Evolutionary conservation across 2,888 invertebrate species (phyloP).

Genomic region (Cheilosia scutellata): DNA sequence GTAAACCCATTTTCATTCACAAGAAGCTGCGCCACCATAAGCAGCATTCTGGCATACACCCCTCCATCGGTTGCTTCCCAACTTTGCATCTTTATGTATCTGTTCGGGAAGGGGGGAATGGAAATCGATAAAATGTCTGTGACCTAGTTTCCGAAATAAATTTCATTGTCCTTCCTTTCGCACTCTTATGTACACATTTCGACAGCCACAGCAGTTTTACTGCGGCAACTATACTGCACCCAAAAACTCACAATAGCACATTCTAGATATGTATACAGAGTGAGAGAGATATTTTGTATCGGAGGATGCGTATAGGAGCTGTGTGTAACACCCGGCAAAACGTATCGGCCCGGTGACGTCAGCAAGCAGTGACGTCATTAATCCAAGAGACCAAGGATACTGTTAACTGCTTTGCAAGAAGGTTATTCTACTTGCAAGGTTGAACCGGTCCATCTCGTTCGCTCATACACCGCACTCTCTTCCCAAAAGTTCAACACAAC

Average conservation of each 20-base stretch:
- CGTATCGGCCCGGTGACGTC: conserved; percentile 51
- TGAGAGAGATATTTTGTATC: not conserved
- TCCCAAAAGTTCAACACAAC: not conserved
- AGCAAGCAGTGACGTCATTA: conserved; percentile 59
- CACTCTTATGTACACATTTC: conserved; percentile 20
- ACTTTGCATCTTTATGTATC: not conserved
- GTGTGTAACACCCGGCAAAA: conserved; percentile 39
- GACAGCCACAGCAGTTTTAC: conserved; percentile 12
- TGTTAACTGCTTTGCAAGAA: conserved; percentile 43
- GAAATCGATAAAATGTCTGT: conserved; percentile 72
- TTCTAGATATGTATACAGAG: conserved; percentile 5
- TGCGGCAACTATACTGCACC: conserved; percentile 30
- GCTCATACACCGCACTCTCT: conserved; percentile 4
- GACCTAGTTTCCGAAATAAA: conserved; percentile 67
- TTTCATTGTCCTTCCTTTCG: conserved; percentile 47
- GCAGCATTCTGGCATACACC: not conserved
- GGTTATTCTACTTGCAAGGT: conserved; percentile 55
- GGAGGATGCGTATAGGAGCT: conserved; percentile 45
- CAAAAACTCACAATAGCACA: not conserved
- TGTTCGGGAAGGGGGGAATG: not conserved
- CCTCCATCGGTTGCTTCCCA: not conserved
- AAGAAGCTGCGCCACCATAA: conserved; percentile 4
- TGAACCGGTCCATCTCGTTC: conserved; percentile 19
- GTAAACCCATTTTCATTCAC: conserved; percentile 43
- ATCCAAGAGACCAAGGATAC: conserved; percentile 47